Evolutionary conservation across 2,113 vertebrate genomes (phyloP), one percentile per base, ranked within the genome.

Genomic region (Pseudorasbora parva): DNA sequence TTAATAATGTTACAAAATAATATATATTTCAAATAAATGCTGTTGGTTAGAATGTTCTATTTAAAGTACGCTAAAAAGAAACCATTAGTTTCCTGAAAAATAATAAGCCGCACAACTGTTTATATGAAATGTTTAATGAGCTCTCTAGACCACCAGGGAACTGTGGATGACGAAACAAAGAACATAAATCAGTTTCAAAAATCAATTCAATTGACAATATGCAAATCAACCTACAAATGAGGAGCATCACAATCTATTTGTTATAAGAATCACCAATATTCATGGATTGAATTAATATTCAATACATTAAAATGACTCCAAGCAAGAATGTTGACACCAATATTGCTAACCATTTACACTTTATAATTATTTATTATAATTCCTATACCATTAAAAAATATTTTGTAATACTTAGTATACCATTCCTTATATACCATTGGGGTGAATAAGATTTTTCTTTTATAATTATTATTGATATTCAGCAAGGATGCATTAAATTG

Each of bases 141-240:
- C 91, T 92, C 92, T 90, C 90, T 85, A 80, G 88, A 91, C 94
- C 94, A 93, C 94, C 88, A 90, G 86, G 89, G 92, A 94, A 92
- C 96, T 95, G 90, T 0, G 5, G 83, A 37, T 82, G 81, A 76
- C n/a, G 21, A 57, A 17, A 41, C 1, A 84, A 54, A 45, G 15
- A 9, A 41, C 8, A 82, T 4, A 60, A 59, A 84, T 76, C 17
- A 7, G 33, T 9, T 51, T 23, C 17, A 83, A 82, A 49, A 62
- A 68, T 41, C 73, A 6, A 75, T 30, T 54, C 2, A 17, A n/a
- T 23, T 59, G 75, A 59, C 23, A 74, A 19, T 14, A 51, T 64
- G 6, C 60, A 64, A 64, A 30, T 14, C 27, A 30, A 19, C 25
- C 7, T 62, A 62, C 25, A 62, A 62, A 30, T 27, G 60, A 14